Conservation (phyloP, 2,888 invertebrate species). For the Cerastoderma edule region DNA sequence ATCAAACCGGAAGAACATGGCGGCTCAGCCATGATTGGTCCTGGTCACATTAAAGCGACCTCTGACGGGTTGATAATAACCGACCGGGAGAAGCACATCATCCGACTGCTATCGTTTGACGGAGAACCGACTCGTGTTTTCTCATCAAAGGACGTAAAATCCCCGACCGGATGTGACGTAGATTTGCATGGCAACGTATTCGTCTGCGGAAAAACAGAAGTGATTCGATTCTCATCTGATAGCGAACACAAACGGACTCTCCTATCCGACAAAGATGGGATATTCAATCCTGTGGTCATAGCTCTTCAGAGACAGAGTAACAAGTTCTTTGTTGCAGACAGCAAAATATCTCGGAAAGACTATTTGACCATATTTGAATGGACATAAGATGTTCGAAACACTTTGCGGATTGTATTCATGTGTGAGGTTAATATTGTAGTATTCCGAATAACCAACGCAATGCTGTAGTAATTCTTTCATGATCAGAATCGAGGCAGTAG, state of each 20-base stretch:
- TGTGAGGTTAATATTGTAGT: no score
- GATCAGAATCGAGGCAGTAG: no score
- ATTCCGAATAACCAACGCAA: no score
- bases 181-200: constrained; percentile 41
- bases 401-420: no score
- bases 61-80: constrained; percentile 37
- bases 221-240: constrained; percentile 10
- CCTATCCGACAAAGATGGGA: background rate
- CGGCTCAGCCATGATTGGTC: constrained; percentile 16
- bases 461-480: no score
- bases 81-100: constrained; percentile 30
- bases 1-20: constrained; percentile 43
- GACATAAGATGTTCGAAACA: no score
- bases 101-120: constrained; percentile 29
- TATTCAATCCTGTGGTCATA: background rate
- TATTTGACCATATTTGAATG: background rate
- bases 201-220: constrained; percentile 32
- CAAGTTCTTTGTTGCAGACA: background rate
- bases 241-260: background rate
- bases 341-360: constrained; percentile 2
- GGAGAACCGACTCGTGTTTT: constrained; percentile 34
- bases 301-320: constrained; percentile 5
- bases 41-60: constrained; percentile 41
- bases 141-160: constrained; percentile 32
- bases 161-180: constrained; percentile 40